phyloP scores from a whole-genome alignment of 2,113 vertebrate genomes.

The Mandrillus leucophaeus region DNA sequence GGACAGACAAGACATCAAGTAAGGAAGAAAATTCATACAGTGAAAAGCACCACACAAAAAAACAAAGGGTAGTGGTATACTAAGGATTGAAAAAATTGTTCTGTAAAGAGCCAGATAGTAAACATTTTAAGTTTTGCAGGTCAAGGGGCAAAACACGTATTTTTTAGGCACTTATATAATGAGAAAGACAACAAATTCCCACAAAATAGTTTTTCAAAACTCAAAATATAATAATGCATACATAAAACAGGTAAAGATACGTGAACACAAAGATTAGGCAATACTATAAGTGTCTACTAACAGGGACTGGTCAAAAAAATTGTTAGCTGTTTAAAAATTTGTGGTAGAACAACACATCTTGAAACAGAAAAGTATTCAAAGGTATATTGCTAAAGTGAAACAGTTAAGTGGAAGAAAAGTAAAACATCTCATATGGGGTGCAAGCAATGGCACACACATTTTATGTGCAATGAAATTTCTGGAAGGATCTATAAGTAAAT shows the following conservation, averaged over 20 bases:
- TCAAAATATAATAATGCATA: neutral
- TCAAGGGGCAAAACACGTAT: neutral
- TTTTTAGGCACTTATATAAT: neutral
- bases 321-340: neutral
- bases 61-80: neutral
- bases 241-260: neutral
- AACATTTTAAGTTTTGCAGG: neutral
- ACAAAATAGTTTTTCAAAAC: neutral
- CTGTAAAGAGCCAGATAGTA: neutral
- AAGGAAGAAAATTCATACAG: neutral
- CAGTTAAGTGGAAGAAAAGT: neutral
- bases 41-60: neutral
- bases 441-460: neutral
- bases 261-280: neutral
- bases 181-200: constrained; percentile 25
- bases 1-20: neutral
- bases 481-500: neutral
- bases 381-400: neutral
- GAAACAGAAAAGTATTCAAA: constrained; percentile 23
- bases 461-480: neutral
- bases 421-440: neutral
- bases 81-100: neutral
- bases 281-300: neutral
- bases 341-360: neutral
- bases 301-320: constrained; percentile 22